Evolutionary conservation across 2,113 vertebrate genomes (phyloP).

Genomic region (Chamaea fasciata): DNA sequence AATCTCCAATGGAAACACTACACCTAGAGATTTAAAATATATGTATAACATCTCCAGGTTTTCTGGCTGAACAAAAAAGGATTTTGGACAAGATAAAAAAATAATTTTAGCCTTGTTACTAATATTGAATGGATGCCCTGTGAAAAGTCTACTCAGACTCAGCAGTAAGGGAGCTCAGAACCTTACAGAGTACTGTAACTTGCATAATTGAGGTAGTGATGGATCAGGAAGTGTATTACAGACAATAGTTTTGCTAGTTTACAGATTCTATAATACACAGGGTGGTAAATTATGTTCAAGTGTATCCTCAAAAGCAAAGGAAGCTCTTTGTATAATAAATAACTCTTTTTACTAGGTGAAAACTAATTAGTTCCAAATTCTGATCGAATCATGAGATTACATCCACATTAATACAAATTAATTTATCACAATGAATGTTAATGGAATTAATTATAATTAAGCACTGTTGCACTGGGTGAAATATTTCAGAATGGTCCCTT

Average conservation of each 20-base stretch:
- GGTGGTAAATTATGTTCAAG: background rate
- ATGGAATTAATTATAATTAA: constrained; percentile 49
- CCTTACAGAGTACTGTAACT: background rate
- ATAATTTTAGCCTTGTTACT: background rate
- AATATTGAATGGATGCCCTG: background rate
- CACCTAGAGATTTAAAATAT: background rate
- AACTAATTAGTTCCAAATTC: constrained; percentile 42
- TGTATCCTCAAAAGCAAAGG: background rate
- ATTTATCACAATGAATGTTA: constrained; percentile 42
- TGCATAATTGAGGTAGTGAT: background rate
- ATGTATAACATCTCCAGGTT: background rate
- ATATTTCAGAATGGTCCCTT: constrained; percentile 5
- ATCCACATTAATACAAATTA: constrained; percentile 42
- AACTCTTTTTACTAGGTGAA: background rate
- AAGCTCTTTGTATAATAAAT: background rate
- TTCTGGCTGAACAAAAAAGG: background rate
- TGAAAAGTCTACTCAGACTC: background rate
- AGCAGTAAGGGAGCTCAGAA: background rate
- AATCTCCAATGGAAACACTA: background rate
- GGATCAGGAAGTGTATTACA: background rate
- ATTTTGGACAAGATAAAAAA: background rate
- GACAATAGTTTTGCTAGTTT: background rate
- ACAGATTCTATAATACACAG: background rate
- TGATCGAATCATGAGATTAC: constrained; percentile 28
- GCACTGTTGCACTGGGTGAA: constrained; percentile 5